Base-by-base conservation (phyloP, 2,113 vertebrate genomes). In the Cynoglossus semilaevis region DNA sequence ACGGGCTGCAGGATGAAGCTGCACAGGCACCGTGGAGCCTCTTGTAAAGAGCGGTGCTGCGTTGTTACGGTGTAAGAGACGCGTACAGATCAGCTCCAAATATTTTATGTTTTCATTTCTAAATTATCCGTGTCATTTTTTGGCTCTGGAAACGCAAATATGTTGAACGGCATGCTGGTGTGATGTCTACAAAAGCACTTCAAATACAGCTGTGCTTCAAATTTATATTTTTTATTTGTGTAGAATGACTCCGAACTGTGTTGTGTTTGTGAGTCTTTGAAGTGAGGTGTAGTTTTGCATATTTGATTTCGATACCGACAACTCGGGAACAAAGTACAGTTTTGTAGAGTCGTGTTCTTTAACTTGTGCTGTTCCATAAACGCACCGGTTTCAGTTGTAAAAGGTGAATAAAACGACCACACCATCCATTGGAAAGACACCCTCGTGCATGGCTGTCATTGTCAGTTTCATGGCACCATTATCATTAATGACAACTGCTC, bases 401-500 rank as follows among this genome's bases (percentile, higher is more conserved):
- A 15, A 15, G 38, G 22, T 29, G 29, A 43, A 48, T 13, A 13
- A 8, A 0, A 45, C 36, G 40, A 34, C 14, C 11, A 46, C 1
- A 7, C 15, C 22, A 58, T 19, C 45, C 22, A 51, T n/a, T 14
- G 54, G 35, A 61, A 61, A 62, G 41, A 53, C 54, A 44, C 57
- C 29, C 7, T 19, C 67, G 40, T 46, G 44, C 51, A 66, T 54
- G 15, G 61, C 81, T 80, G 74, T 74, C 75, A 79, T 72, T 84
- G 77, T 66, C 67, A 66, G 82, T 89, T 82, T 79, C 76, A 77
- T 63, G 64, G 40, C 63, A 29, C 43, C 65, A 40, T 37, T 69
- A 82, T 89, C 85, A 90, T 91, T 87, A 86, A 91, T 89, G 83
- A 88, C 83, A 88, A 88, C 82, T 78, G 79, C 44, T 81, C 68